phyloP scores from a whole-genome alignment of 2,113 vertebrate genomes.

The Castor canadensis region DNA sequence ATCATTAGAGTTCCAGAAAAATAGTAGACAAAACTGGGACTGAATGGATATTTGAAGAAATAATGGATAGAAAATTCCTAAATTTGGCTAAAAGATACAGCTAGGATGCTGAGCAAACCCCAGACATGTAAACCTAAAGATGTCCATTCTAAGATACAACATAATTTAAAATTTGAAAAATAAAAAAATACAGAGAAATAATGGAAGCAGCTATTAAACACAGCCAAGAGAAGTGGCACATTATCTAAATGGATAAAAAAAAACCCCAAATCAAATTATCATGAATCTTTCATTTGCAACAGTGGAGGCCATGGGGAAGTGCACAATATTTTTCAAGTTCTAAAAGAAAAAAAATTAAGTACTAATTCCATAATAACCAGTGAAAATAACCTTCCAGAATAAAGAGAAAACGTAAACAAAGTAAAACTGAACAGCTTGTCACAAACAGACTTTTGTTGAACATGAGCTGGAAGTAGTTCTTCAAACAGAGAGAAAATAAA shows the following conservation, averaged over 20 bases:
- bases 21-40: not conserved
- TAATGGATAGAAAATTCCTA: not conserved
- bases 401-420: not conserved
- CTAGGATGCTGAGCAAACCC: not conserved
- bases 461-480: not conserved
- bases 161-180: not conserved
- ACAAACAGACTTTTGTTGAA: not conserved
- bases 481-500: not conserved
- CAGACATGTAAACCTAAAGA: not conserved
- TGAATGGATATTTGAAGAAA: not conserved
- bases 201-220: not conserved
- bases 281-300: not conserved
- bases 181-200: not conserved
- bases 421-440: not conserved
- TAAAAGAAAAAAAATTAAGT: not conserved
- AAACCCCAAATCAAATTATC: not conserved
- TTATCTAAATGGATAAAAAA: not conserved
- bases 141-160: not conserved
- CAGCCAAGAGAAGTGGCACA: not conserved
- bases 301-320: not conserved
- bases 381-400: not conserved
- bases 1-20: not conserved
- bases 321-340: not conserved
- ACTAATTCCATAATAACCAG: not conserved
- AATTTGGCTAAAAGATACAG: not conserved